phyloP scores from a whole-genome alignment of 2,888 invertebrate genomes.

The Luperina testacea region DNA sequence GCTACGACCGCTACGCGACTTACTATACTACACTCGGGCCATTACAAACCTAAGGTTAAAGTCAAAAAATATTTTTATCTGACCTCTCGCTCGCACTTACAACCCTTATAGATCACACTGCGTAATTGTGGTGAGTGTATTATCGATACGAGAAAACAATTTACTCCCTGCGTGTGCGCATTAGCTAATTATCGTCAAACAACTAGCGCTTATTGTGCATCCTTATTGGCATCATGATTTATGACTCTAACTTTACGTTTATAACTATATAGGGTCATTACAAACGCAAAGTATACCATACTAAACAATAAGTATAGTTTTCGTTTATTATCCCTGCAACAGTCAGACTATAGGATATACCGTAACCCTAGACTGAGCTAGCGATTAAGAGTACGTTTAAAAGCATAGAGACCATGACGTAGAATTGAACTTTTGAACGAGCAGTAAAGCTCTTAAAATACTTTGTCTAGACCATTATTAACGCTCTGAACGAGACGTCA shows the following conservation, averaged over 20 bases:
- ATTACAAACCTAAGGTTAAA: no score
- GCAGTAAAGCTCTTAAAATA: constrained; percentile 3
- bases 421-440: constrained; percentile 17
- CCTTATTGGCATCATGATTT: no score
- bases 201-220: no score
- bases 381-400: constrained; percentile 13
- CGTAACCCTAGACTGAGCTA: not conserved
- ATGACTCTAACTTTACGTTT: no score
- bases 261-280: no score
- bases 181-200: not conserved
- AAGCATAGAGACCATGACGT: not conserved
- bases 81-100: no score
- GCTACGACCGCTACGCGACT: constrained; percentile 24
- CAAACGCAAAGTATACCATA: not conserved
- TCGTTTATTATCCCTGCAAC: constrained; percentile 9
- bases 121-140: no score
- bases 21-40: not conserved
- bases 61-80: no score
- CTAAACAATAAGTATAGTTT: not conserved
- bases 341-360: not conserved
- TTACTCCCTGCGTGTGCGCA: not conserved
- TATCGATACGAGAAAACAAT: not conserved
- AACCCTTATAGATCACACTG: no score
- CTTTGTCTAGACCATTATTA: constrained; percentile 7
- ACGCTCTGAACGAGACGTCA: not conserved